A percentile compares a stretch with the other conserved stretches of the same genome.
Conservation (phyloP, 1,140 invertebrate species). For the Aphaenogaster rudis region DNA sequence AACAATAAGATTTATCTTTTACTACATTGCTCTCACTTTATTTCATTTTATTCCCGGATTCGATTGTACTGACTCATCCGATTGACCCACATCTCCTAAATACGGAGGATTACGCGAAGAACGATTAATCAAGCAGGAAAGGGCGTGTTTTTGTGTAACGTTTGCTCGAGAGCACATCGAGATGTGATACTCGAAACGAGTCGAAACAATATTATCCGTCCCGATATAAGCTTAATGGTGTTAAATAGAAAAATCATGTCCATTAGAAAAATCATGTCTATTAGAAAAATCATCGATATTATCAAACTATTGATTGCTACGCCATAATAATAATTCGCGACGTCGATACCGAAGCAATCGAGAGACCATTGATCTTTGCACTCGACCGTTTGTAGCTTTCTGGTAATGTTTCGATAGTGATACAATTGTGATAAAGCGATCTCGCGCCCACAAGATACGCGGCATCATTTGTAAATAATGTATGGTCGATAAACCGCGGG, state of each 20-base stretch:
- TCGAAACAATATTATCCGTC: background rate
- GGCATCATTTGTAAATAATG: constrained; percentile 29
- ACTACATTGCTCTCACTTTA: background rate
- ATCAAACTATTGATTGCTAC: constrained; percentile 17
- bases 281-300: constrained; percentile 20
- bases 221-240: background rate
- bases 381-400: constrained; percentile 52
- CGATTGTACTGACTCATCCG: background rate
- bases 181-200: background rate
- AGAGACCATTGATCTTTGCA: constrained; percentile 62
- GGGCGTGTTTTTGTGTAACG: constrained; percentile 14
- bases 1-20: background rate
- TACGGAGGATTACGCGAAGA: background rate
- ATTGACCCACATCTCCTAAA: background rate
- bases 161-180: background rate
- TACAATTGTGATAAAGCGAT: constrained; percentile 40
- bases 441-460: background rate
- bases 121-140: constrained; percentile 17
- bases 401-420: constrained; percentile 30
- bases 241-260: constrained; percentile 10
- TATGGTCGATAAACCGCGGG: background rate
- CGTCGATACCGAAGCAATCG: background rate
- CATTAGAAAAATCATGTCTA: background rate
- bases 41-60: background rate
- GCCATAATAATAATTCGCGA: constrained; percentile 33